Conservation (phyloP, 2,113 vertebrate species). For the Caranx melampygus region DNA sequence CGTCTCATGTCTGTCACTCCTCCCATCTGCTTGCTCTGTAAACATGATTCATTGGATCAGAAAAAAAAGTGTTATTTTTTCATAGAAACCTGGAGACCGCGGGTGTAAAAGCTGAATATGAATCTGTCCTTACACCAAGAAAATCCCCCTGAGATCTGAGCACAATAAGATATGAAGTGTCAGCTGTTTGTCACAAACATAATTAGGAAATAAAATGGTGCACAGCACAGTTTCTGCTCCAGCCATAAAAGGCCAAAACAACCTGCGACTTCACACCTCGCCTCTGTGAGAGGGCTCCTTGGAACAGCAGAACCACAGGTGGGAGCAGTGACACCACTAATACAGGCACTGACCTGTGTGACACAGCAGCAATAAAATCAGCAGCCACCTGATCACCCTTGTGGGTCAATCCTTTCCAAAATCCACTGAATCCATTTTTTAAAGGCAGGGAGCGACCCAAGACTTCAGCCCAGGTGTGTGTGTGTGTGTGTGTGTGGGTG, state of each 20-base stretch:
- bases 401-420: conserved; percentile 47
- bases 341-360: conserved; percentile 28
- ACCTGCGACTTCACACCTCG: not conserved
- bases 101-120: not conserved
- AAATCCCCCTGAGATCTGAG: not conserved
- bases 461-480: not conserved
- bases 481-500: not conserved
- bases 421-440: conserved; percentile 49
- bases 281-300: not conserved
- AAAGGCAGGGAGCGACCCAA: conserved; percentile 26
- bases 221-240: not conserved
- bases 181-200: conserved; percentile 1
- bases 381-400: conserved; percentile 43
- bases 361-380: conserved; percentile 46
- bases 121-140: not conserved
- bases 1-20: not conserved
- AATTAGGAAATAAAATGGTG: not conserved
- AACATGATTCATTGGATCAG: conserved; percentile 11
- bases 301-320: conserved; percentile 21
- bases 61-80: no score
- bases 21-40: conserved; percentile 6
- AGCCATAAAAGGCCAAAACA: not conserved
- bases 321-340: conserved; percentile 32
- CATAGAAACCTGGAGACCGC: no score
- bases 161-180: not conserved